Evolutionary conservation across 1,140 invertebrate species (phyloP).

Genomic region (Brachionus koreanus): DNA sequence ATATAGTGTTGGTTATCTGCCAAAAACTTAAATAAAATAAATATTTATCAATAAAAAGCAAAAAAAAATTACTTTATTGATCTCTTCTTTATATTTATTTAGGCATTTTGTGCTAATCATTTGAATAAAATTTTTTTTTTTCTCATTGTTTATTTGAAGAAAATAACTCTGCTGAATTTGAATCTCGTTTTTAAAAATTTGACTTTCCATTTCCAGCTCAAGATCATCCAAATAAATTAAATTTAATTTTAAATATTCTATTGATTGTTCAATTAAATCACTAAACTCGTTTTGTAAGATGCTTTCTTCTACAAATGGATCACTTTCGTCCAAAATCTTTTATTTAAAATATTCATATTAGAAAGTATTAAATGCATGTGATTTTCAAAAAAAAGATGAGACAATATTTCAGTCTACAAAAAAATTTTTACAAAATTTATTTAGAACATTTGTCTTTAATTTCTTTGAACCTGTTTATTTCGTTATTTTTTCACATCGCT

Average conservation of each 20-base stretch:
- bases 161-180: neutral
- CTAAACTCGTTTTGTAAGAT: neutral
- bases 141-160: neutral
- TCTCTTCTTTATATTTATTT: neutral
- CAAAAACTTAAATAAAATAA: neutral
- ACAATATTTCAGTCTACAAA: too few species aligned
- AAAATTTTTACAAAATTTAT: too few species aligned
- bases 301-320: neutral
- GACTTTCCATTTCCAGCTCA: neutral
- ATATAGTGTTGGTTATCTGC: neutral
- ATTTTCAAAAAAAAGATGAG: too few species aligned
- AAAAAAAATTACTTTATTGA: neutral
- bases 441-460: too few species aligned
- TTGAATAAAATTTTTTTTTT: neutral
- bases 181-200: neutral
- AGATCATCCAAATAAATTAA: neutral
- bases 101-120: neutral
- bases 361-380: neutral
- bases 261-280: neutral
- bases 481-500: too few species aligned
- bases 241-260: neutral
- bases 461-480: too few species aligned
- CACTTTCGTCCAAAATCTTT: neutral
- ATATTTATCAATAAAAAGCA: too few species aligned
- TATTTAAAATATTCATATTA: neutral